Conservation (phyloP, 2,113 vertebrate species). For the Pseudopodoces humilis region DNA sequence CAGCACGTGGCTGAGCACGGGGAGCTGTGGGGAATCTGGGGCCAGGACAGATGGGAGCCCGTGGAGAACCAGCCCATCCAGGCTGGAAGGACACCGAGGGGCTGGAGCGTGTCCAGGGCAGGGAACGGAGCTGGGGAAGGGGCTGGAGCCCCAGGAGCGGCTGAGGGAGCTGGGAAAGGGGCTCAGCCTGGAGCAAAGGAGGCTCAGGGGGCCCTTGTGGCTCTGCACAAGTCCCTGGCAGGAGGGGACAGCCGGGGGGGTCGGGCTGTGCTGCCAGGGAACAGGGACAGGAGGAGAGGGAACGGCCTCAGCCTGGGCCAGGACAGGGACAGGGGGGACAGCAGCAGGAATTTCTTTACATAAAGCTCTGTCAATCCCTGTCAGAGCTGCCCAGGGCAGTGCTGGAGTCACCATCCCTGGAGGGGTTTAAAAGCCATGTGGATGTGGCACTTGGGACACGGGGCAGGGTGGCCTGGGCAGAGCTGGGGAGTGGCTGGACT, state of each 20-base stretch:
- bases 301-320: too few species aligned
- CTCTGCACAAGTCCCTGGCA: background rate
- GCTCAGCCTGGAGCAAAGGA: background rate
- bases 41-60: background rate
- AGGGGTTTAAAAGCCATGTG: rapidly evolving
- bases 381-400: background rate
- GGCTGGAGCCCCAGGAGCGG: background rate
- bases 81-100: rapidly evolving
- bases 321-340: background rate
- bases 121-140: background rate
- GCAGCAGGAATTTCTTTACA: rapidly evolving
- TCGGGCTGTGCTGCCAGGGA: too few species aligned
- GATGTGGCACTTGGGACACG: rapidly evolving
- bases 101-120: background rate
- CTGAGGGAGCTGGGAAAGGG: background rate
- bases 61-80: rapidly evolving
- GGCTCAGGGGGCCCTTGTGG: background rate
- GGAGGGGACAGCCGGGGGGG: background rate
- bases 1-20: rapidly evolving
- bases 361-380: rapidly evolving
- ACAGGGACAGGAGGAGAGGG: background rate
- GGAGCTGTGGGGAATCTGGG: background rate
- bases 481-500: background rate
- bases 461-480: background rate
- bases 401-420: rapidly evolving